Evolutionary conservation across 2,113 vertebrate genomes (phyloP).

Genomic region (Chaetura pelagica): DNA sequence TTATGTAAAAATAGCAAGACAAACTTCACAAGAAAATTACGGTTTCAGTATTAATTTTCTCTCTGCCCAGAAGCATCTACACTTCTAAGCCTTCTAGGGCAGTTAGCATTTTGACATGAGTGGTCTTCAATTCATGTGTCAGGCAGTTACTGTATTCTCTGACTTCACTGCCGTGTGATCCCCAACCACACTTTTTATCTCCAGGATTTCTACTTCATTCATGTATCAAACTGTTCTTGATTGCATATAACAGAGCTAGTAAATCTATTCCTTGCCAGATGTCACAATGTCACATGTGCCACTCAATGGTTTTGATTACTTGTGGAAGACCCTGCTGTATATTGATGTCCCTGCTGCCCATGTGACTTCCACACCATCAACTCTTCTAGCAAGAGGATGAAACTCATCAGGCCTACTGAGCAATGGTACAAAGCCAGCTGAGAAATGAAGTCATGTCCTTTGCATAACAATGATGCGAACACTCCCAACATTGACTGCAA

Average conservation of each 20-base stretch:
- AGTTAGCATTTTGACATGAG: background rate
- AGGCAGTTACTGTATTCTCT: background rate
- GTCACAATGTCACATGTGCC: background rate
- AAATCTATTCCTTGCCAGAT: background rate
- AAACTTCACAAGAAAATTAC: background rate
- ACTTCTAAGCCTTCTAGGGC: background rate
- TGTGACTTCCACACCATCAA: background rate
- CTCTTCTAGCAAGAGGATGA: background rate
- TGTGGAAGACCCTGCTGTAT: background rate
- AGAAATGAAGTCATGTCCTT: background rate
- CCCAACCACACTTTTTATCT: background rate
- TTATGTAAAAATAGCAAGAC: background rate
- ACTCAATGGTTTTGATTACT: background rate
- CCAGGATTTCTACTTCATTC: background rate
- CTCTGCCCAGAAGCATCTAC: background rate
- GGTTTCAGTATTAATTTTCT: background rate
- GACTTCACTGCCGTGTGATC: background rate
- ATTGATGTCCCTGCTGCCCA: background rate
- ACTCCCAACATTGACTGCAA: background rate
- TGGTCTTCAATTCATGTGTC: background rate
- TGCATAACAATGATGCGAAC: background rate
- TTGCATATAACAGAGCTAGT: background rate
- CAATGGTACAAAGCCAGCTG: background rate
- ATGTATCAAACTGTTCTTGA: background rate
- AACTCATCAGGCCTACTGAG: background rate